Percentiles rank a stretch among this genome's conserved stretches.
phyloP scores from a whole-genome alignment of 2,888 invertebrate genomes.

The Scotopteryx bipunctaria region DNA sequence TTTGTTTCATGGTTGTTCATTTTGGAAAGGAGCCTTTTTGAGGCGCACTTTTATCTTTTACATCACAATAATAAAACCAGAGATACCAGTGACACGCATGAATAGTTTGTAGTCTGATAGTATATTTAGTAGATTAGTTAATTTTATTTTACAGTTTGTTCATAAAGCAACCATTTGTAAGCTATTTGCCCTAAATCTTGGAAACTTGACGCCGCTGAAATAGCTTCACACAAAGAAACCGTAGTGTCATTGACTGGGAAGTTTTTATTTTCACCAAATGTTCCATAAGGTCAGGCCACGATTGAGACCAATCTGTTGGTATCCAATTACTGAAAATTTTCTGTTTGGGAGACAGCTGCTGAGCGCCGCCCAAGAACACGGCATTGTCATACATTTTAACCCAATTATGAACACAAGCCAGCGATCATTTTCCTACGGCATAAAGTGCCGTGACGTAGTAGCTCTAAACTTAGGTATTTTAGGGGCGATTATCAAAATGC shows the following conservation, averaged over 20 bases:
- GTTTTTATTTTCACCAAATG: conserved; percentile 49
- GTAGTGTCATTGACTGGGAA: conserved; percentile 54
- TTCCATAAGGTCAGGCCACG: conserved; percentile 52
- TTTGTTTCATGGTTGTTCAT: too few relatives aligned
- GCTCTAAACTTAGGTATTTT: not conserved
- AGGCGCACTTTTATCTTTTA: too few relatives aligned
- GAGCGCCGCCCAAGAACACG: conserved; percentile 42
- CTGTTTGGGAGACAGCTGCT: conserved; percentile 60
- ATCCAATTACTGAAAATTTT: conserved; percentile 69
- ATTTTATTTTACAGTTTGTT: conserved; percentile 9
- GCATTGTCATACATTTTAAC: conserved; percentile 23
- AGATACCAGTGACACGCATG: too few relatives aligned
- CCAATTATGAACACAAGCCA: conserved; percentile 18
- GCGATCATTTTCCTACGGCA: conserved; percentile 34
- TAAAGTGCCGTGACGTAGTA: not conserved
- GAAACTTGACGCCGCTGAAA: conserved; percentile 22
- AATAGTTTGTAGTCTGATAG: too few relatives aligned
- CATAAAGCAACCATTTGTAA: conserved; percentile 7
- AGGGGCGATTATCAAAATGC: not conserved
- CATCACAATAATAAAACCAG: too few relatives aligned
- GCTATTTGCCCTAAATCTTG: conserved; percentile 30
- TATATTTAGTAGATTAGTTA: not conserved
- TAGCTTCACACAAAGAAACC: conserved; percentile 24
- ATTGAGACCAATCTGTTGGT: conserved; percentile 58
- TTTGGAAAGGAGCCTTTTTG: too few relatives aligned